These are phyloP conservation scores for Neodiprion virginianus DNA, from an alignment of 1,140 invertebrate genomes.

Conservation along the genomic window DNA sequence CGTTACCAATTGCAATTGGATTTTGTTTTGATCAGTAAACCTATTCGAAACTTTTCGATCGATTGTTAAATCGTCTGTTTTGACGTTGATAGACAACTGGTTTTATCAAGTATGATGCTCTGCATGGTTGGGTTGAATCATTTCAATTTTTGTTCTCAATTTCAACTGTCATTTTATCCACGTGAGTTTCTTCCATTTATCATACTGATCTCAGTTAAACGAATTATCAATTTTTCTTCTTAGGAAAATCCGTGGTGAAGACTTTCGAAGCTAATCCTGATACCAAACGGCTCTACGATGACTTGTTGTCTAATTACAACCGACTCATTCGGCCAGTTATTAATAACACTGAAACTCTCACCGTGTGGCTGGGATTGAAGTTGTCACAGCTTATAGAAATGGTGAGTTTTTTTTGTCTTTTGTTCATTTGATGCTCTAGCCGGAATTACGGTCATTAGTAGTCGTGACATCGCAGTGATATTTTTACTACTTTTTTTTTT, in stretches of 20 bases:
- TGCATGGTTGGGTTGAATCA: neutral
- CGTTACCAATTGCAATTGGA: too few species aligned
- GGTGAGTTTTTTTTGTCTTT: conserved; percentile 61
- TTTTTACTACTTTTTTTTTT: conserved; percentile 31
- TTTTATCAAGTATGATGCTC: too few species aligned
- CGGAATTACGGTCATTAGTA: neutral
- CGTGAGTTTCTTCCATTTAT: neutral
- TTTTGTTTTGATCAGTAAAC: too few species aligned
- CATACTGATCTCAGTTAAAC: neutral
- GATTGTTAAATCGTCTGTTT: too few species aligned
- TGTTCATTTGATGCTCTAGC: neutral
- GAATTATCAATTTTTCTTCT: conserved; percentile 26
- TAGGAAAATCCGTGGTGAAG: conserved; percentile 56
- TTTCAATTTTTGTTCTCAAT: neutral
- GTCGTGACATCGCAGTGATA: neutral
- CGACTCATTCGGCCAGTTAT: conserved; percentile 92
- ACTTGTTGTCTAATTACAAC: conserved; percentile 95
- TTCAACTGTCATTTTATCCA: neutral
- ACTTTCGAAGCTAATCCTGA: conserved; percentile 85
- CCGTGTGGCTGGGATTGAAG: conserved; percentile 90
- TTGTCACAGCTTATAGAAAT: conserved; percentile 96
- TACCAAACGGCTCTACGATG: conserved; percentile 90
- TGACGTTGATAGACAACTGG: too few species aligned
- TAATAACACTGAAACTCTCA: conserved; percentile 93
- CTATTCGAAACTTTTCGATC: too few species aligned